Evolutionary conservation across 1,140 invertebrate genomes (phyloP), one percentile per base, ranked within the genome.

Genomic region (Trypoxylus dichotomus): DNA sequence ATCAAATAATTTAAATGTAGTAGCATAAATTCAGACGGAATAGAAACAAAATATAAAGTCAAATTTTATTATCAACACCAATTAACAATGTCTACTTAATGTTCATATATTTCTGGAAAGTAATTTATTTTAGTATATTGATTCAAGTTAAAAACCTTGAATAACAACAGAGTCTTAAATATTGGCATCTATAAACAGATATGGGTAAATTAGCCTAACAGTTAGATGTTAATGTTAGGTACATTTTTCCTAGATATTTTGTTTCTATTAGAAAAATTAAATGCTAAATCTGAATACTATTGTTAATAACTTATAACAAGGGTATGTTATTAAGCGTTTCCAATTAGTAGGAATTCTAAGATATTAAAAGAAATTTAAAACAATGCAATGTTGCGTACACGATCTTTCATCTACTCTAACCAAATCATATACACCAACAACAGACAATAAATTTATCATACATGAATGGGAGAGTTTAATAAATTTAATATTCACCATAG

Each of bases 401-500:
- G 60, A 68, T 68, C 24, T 27, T 27, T 24, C 24, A 25, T 68
- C 27, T 68, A 68, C 60, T 68, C 60, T 68, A 68, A 29, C 60
- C 27, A 54, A 68, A 68, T 68, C 21, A 68, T 68, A 68, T 68
- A 68, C 60, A 68, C 27, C 60, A 68, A 68, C 27, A 27, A 63
- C 21, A 63, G 19, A 68, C 19, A 68, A 68, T 68, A 68, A 68
- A 68, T 27, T 68, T 68, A 3, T 68, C 60, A 68, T 27, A 27
- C 24, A 5, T 68, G 60, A 68, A 68, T 68, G 60, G 60, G 60
- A 68, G 60, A 68, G 60, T 68, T 68, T 68, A 27, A 68, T 68
- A 68, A 68, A 68, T 68, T 68, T 68, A 68, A 68, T 68, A 27
- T 68, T 68, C 60, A 27, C 10, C 11, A 24, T 29, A 68, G 60